phyloP scores from a whole-genome alignment of 2,797 vertebrate species.

The Halcyon leucocephala region DNA sequence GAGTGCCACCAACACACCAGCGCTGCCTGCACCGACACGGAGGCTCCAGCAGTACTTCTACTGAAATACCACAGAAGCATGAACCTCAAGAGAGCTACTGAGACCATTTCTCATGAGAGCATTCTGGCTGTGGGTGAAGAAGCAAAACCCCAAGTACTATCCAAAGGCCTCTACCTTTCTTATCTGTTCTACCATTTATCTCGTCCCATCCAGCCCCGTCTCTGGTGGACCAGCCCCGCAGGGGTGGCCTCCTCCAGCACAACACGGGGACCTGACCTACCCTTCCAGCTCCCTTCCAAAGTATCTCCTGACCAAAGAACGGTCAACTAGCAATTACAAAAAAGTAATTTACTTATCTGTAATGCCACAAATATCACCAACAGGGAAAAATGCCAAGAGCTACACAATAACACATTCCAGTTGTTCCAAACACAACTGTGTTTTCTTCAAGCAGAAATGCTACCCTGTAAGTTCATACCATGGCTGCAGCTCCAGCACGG shows the following conservation, averaged over 20 bases:
- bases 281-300: neutral
- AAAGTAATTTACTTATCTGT: neutral
- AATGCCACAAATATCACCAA: neutral
- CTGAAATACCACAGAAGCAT: too few species aligned
- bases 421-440: neutral
- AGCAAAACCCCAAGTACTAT: neutral
- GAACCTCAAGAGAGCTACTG: neutral
- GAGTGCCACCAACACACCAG: neutral
- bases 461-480: neutral
- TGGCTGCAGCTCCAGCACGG: neutral
- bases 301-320: neutral
- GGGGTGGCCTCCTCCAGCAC: neutral
- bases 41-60: neutral
- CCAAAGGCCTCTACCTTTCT: neutral
- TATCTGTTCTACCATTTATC: fast-evolving
- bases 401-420: neutral
- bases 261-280: neutral
- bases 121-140: fast-evolving
- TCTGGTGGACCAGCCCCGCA: neutral
- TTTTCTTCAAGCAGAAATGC: neutral
- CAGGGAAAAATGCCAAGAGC: neutral
- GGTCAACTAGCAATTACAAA: neutral
- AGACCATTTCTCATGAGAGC: neutral
- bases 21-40: too few species aligned
- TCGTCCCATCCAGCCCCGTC: neutral